Base-by-base conservation (phyloP, 2,113 vertebrate species). In the Lepidothrix coronata region DNA sequence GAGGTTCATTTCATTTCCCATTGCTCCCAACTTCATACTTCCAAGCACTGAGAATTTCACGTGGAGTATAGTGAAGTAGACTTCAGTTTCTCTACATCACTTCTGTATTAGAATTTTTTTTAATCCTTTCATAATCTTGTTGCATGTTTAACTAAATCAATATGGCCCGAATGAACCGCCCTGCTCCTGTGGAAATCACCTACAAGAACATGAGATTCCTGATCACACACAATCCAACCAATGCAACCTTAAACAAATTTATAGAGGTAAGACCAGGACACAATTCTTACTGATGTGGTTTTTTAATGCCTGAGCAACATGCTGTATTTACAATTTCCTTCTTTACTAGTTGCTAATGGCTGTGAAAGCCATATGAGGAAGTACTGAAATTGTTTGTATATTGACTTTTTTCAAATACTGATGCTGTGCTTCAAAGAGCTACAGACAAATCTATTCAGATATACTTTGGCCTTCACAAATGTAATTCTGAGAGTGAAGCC, bases 121-220 rank as follows among this genome's bases (percentile, higher is more conserved):
- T 14, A 91, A 88, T 93, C 96, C 94, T 97, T 96, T 97, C 97
- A 98, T 89, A 97, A 97, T 85, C 97, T 93, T 95, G 73, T 97
- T 97, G 96, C 97, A 97, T 97, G 94, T 94, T 98, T 94, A 97
- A 98, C 85, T 97, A 97, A 98, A 95, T 97, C 97, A 98, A 96
- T 89, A 99, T 99, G 99, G 99, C 99, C 97, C 99, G 99, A 97
- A 99, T 99, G 99, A 99, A 99, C 98, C 98, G 99, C 97, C 99
- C 99, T 83, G 99, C 99, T 98, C 99, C 99, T 91, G 99, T 99
- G 98, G 99, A 99, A 98, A 99, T 99, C 98, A 99, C 99, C 89
- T 99, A 99, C 98, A 99, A 99, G 97, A 99, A 99, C 98, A 99
- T 99, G 99, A 98, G 99, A 98, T 99, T 99, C 97, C 99, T 99